phyloP scores from a whole-genome alignment of 2,888 invertebrate species.

The Heteropelma amictum region DNA sequence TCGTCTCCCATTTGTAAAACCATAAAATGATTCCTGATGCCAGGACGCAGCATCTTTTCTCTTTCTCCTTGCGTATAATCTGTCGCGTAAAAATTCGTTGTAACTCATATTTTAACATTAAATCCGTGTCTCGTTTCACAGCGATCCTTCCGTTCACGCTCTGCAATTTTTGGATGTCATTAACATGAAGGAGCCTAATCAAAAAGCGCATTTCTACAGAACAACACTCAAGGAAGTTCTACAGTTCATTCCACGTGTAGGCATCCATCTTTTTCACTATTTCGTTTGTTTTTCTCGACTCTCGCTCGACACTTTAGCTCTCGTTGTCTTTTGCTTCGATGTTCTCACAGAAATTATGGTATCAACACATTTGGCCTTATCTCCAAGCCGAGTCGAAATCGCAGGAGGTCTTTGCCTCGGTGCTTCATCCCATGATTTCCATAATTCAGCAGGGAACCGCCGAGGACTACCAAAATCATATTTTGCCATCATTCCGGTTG shows the following conservation, averaged over 20 bases:
- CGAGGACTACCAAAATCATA: conserved; percentile 89
- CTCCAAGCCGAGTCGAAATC: conserved; percentile 91
- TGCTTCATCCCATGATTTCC: conserved; percentile 89
- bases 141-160: conserved; percentile 94
- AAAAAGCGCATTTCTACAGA: conserved; percentile 94
- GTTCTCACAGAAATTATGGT: conserved; percentile 91
- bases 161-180: conserved; percentile 96
- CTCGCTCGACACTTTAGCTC: not conserved
- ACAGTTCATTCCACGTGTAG: conserved; percentile 93
- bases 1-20: not conserved
- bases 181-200: conserved; percentile 92
- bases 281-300: not conserved
- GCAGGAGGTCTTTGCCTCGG: conserved; percentile 91
- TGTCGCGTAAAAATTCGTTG: no score
- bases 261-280: conserved; percentile 57
- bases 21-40: no score
- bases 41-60: no score
- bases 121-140: conserved; percentile 72
- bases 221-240: conserved; percentile 91
- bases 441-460: conserved; percentile 88
- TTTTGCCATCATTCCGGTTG: conserved; percentile 92
- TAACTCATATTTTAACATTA: no score
- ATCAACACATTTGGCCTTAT: conserved; percentile 95
- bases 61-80: conserved; percentile 19
- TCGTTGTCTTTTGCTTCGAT: not conserved